Conservation (phyloP, 2,113 vertebrate species). For the Sigmodon hispidus region DNA sequence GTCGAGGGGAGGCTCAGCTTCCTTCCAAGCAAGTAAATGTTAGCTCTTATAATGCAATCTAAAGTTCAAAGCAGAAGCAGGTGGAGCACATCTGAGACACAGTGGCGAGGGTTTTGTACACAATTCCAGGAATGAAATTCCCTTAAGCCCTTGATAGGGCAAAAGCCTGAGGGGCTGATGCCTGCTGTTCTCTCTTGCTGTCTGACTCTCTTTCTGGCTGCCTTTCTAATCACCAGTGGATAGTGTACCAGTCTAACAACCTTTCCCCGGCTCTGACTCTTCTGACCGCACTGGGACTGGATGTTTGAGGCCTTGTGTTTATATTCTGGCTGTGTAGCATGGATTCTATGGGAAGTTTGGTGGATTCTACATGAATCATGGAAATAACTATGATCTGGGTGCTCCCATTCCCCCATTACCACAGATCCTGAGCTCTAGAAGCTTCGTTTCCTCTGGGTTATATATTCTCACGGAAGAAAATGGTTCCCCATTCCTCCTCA, state of each 20-base stretch:
- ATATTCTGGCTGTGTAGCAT: background rate
- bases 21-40: slow-evolving; percentile 72
- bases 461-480: background rate
- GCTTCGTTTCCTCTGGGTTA: background rate
- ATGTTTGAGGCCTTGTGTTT: background rate
- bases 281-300: background rate
- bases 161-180: background rate
- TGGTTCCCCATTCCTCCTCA: background rate
- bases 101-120: slow-evolving; percentile 69
- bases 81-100: slow-evolving; percentile 66
- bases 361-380: background rate
- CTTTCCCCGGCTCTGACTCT: background rate
- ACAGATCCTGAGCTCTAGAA: background rate
- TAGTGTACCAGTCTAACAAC: background rate
- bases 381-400: background rate
- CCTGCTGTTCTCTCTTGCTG: background rate
- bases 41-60: slow-evolving; percentile 76
- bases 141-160: slow-evolving; percentile 46
- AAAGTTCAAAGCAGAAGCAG: slow-evolving; percentile 77
- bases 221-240: background rate
- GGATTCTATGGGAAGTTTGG: background rate
- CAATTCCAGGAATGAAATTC: slow-evolving; percentile 62
- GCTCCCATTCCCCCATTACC: background rate
- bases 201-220: background rate
- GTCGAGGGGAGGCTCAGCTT: slow-evolving; percentile 25